Evolutionary conservation across 2,113 vertebrate genomes (phyloP), one percentile per base, ranked within the genome.

Genomic region (Oryctolagus cuniculus): DNA sequence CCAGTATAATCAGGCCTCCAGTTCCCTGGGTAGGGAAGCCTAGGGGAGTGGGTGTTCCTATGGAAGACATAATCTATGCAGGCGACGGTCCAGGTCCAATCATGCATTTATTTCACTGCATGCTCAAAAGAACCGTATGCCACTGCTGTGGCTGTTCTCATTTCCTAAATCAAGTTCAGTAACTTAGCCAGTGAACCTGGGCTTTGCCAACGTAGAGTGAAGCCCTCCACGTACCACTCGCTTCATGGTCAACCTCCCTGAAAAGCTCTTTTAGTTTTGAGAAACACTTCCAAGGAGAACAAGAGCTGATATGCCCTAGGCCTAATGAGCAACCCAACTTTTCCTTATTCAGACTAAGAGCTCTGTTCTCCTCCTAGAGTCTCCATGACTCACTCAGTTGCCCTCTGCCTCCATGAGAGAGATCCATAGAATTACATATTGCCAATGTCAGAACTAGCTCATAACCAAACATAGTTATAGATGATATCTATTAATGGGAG

Each of bases 291-390:
- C 34, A 63, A 69, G 25, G 72, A 93, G 21, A 85, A 31, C 25
- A 63, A 16, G 66, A 85, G 73, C 29, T 25, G 55, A 49, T 16
- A 69, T 21, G 24, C 15, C 31, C 36, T 8, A 34, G 13, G 27
- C 55, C 63, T 84, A 81, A 10, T 27, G 64, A 73, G n/a, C 5
- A 87, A n/a, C n/a, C 10, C 44, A 34, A 44, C 22, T 31, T 73
- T 74, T 73, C 63, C 89, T 91, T 69, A 24, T 72, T 91, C 77
- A 81, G 87, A 38, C 19, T 38, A 63, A 93, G 80, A 16, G 7
- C 44, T 81, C 79, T 91, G 10, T 25, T 51, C 64, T 67, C 84
- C 24, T 72, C 38, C 36, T 34, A 31, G 49, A 29, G 17, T 34
- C 29, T 88, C 55, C 17, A 11, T 51, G 67, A 36, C 79, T 92